Base-by-base conservation (phyloP, 2,888 invertebrate species). In the Hypselothyrea guttata region DNA sequence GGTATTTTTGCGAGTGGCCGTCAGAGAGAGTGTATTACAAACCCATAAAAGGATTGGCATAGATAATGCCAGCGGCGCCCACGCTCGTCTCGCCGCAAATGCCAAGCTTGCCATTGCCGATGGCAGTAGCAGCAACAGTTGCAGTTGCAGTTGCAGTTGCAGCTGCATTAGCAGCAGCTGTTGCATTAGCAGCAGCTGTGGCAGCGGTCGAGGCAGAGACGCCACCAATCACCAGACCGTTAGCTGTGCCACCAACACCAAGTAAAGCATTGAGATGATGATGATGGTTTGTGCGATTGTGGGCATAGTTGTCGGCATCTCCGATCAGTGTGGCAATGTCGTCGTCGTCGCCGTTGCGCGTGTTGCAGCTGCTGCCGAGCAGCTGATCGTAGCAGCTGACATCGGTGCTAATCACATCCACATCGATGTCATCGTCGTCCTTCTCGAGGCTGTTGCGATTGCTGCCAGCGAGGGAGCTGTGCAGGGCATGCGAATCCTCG, bases 41-140 rank as follows among this genome's bases (percentile, higher is more conserved):
- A 90, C 90, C 90, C 88, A 89, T 86, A 75, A 90, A 90, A 41
- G 89, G 90, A 89, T 90, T 90, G 87, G 89, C 88, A 86, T 90
- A 89, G 64, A 89, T 90, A 56, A 89, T 87, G 77, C 89, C 89
- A 70, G 77, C 86, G 72, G 74, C 77, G 37, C 64, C 56, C 55
- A 57, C 76, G 82, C 87, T 42, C 52, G 33, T 38, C 46, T 57
- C 53, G 9, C 53, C 61, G 37, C 38, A 16, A 13, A 54, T 58
- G 18, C 52, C 60, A 27, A 9, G 41, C 16, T 16, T 33, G 12
- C 18, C 46, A 33, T 12, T 37, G 37, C 15, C 34, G 8, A 4
- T 38, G 15, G 18, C 46, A 7, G 13, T 34, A 3, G n/a, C 27
- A 16, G 7, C 47, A 47, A 2, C 31, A 7, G 2, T 9, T 9